These are phyloP conservation scores for Pleuronectes platessa DNA, from an alignment of 2,113 vertebrate genomes.

Conservation along the genomic window DNA sequence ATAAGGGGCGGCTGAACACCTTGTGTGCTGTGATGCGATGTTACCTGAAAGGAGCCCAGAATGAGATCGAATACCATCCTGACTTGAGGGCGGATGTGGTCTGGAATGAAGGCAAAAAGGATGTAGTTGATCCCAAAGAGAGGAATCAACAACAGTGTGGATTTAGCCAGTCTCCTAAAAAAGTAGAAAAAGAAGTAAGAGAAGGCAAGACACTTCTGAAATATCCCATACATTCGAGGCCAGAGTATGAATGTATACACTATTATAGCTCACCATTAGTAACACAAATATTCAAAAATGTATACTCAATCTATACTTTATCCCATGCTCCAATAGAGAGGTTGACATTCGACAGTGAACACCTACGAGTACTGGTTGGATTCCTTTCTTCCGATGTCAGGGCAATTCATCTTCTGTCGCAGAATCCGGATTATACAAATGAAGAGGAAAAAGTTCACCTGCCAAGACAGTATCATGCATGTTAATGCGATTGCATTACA, in stretches of 20 bases:
- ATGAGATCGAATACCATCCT: conserved; percentile 93
- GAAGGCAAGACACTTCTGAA: neutral
- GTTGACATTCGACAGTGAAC: conserved; percentile 12
- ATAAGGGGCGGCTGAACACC: too few relatives aligned
- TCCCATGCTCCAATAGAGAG: neutral
- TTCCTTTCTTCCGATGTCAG: conserved; percentile 90
- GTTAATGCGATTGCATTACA: conserved; percentile 13
- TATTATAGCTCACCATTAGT: neutral
- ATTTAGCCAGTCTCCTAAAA: conserved; percentile 93
- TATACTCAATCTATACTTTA: neutral
- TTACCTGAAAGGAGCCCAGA: conserved; percentile 96
- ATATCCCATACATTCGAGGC: neutral
- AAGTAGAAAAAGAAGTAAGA: neutral
- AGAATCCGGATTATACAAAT: conserved; percentile 95
- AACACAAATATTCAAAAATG: neutral
- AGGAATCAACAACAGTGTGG: conserved; percentile 94
- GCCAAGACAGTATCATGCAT: conserved; percentile 11
- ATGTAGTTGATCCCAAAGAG: conserved; percentile 96
- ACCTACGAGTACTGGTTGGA: conserved; percentile 95
- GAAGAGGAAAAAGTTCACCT: conserved; percentile 96
- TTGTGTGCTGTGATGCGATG: neutral
- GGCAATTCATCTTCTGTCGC: conserved; percentile 93
- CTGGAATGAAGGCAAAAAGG: conserved; percentile 92
- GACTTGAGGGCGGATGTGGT: conserved; percentile 83
- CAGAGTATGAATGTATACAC: neutral